These are phyloP conservation scores for Todiramphus chloris DNA, from an alignment of 2,113 vertebrate species.

Conservation along the genomic window DNA sequence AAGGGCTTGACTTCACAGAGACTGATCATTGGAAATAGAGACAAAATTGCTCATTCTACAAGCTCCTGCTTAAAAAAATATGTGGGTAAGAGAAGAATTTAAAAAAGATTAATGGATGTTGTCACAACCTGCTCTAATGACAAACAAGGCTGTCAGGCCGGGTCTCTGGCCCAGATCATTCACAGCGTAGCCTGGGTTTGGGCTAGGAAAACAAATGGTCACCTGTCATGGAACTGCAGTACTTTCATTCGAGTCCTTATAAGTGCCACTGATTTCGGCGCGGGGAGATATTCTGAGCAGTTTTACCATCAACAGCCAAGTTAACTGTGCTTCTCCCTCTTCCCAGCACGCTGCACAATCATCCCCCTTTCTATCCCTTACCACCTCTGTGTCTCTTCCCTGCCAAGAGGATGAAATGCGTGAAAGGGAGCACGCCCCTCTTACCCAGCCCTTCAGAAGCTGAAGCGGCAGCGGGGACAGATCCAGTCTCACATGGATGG, in stretches of 20 bases:
- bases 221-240: neutral
- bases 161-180: slow-evolving; percentile 57
- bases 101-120: slow-evolving; percentile 66
- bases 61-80: slow-evolving; percentile 21
- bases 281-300: neutral
- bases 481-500: neutral
- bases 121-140: slow-evolving; percentile 65
- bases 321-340: neutral
- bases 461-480: neutral
- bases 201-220: slow-evolving; percentile 40
- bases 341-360: neutral
- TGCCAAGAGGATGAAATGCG: neutral
- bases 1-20: slow-evolving; percentile 34
- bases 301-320: slow-evolving; percentile 2
- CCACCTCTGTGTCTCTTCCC: neutral
- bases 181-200: neutral
- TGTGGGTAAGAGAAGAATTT: slow-evolving; percentile 33
- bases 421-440: neutral
- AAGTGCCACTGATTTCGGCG: neutral
- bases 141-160: slow-evolving; percentile 58
- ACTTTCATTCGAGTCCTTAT: neutral
- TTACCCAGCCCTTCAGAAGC: neutral
- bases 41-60: slow-evolving; percentile 53
- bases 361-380: neutral
- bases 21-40: slow-evolving; percentile 52